phyloP scores from a whole-genome alignment of 2,113 vertebrate species.

The Sula dactylatra region DNA sequence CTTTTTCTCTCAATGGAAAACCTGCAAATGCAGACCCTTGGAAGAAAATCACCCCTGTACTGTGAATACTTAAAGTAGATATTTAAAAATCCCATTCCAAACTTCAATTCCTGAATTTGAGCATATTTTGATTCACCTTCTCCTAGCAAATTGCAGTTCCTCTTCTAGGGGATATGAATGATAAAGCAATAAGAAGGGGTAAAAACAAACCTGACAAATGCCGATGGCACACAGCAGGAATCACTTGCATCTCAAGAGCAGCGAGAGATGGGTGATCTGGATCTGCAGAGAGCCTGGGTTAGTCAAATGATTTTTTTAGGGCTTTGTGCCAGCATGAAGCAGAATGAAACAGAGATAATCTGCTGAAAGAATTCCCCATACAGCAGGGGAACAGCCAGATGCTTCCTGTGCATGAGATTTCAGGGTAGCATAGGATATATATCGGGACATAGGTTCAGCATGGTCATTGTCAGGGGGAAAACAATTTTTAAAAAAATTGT shows the following conservation, averaged over 20 bases:
- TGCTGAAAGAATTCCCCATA: not conserved
- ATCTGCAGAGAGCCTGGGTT: not conserved
- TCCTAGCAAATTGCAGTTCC: not conserved
- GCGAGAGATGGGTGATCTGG: not conserved
- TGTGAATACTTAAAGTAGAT: not conserved
- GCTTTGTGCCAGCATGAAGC: not conserved
- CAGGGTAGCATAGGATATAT: not conserved
- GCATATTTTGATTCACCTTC: not conserved
- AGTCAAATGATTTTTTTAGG: conserved; percentile 33
- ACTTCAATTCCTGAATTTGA: not conserved
- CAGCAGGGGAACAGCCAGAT: conserved; percentile 8
- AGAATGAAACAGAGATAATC: conserved; percentile 26
- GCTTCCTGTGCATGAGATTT: conserved; percentile 1
- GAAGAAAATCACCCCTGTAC: not conserved
- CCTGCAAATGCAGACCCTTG: not conserved
- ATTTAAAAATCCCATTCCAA: not conserved
- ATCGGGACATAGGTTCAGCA: not conserved
- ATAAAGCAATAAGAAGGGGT: not conserved
- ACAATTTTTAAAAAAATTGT: too few relatives aligned
- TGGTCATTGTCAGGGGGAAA: not conserved
- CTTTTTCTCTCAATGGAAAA: not conserved
- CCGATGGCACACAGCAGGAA: not conserved
- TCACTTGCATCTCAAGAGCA: accelerated
- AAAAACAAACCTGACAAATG: not conserved
- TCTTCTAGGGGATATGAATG: not conserved